These are phyloP conservation scores for Metallyticus violacea DNA, from an alignment of 2,888 invertebrate genomes.

Conservation along the genomic window DNA sequence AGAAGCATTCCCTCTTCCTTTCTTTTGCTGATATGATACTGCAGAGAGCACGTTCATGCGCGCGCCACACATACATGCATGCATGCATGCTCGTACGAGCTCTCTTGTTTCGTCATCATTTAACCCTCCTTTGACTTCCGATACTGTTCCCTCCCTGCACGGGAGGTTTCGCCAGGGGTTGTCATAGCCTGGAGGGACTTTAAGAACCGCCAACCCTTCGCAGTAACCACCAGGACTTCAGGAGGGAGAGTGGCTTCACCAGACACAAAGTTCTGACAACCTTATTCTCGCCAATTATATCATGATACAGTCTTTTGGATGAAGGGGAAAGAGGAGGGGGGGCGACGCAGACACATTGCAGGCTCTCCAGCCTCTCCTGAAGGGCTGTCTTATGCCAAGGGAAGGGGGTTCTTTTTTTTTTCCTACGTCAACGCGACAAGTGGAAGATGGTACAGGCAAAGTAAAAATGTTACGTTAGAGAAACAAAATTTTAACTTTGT, in stretches of 20 bases:
- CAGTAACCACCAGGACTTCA: not conserved
- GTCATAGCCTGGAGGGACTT: not conserved
- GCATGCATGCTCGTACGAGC: not conserved
- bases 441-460: not conserved
- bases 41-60: no score
- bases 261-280: not conserved
- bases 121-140: slow-evolving; percentile 4
- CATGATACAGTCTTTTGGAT: not conserved
- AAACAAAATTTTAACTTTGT: no score
- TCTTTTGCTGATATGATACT: not conserved
- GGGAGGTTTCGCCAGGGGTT: not conserved
- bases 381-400: not conserved
- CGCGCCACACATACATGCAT: no score
- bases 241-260: not conserved
- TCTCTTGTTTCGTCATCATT: slow-evolving; percentile 4
- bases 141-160: not conserved
- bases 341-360: not conserved
- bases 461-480: no score
- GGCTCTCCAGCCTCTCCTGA: not conserved
- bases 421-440: not conserved
- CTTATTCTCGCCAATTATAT: slow-evolving; percentile 9
- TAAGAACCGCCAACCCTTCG: not conserved
- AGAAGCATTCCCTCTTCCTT: not conserved
- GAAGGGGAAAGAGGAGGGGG: not conserved
- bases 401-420: not conserved